Evolutionary conservation across 2,797 vertebrate species (phyloP).

Genomic region (Perodicticus potto): DNA sequence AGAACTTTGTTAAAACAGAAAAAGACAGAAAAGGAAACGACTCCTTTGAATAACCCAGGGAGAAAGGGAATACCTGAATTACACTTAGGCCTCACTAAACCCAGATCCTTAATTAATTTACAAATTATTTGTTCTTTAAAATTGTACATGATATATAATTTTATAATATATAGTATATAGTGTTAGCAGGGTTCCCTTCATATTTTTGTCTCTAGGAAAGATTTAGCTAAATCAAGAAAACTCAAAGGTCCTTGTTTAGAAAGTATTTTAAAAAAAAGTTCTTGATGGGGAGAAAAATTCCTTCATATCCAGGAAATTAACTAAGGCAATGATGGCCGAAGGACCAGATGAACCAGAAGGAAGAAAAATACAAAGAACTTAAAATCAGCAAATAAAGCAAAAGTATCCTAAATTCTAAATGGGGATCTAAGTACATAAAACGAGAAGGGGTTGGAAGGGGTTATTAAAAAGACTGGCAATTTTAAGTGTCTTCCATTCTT

Average conservation of each 20-base stretch:
- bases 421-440: not conserved
- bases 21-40: not conserved
- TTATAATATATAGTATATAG: not conserved
- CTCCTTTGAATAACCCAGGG: not conserved
- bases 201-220: slow-evolving; percentile 11
- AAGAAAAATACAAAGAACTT: slow-evolving; percentile 51
- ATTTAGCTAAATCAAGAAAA: slow-evolving; percentile 26
- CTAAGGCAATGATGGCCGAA: slow-evolving; percentile 21
- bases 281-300: slow-evolving; percentile 5
- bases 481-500: slow-evolving; percentile 17
- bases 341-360: not conserved
- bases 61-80: not conserved
- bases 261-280: slow-evolving; percentile 30
- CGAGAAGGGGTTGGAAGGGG: not conserved
- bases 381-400: slow-evolving; percentile 18
- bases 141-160: not conserved
- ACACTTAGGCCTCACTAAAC: not conserved
- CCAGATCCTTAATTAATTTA: not conserved
- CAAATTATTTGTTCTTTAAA: not conserved
- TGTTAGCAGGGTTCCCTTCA: not conserved
- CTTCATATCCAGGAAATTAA: not conserved
- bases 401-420: slow-evolving; percentile 35
- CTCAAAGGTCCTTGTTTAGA: not conserved
- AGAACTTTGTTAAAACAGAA: not conserved
- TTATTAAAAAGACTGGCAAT: not conserved